Evolutionary conservation across 1,140 invertebrate genomes (phyloP).

Genomic region (Apis laboriosa): DNA sequence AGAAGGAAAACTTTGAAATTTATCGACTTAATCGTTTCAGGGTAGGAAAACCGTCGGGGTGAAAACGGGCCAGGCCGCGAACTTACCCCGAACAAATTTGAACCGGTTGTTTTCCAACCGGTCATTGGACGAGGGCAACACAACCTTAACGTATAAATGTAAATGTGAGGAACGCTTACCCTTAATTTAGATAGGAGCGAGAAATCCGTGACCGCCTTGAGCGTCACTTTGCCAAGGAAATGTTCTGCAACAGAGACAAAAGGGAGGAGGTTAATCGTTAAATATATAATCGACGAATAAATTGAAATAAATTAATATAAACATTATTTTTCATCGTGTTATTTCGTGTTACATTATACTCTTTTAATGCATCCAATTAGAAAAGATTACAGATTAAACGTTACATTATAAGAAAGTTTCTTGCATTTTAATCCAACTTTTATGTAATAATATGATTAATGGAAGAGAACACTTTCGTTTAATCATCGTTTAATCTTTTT

Average conservation of each 20-base stretch:
- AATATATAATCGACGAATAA: neutral
- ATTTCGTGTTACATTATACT: too few relatives aligned
- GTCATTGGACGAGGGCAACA: neutral
- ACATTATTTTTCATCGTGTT: too few relatives aligned
- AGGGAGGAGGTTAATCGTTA: neutral
- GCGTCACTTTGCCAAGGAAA: slow-evolving; percentile 46
- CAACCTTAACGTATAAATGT: neutral
- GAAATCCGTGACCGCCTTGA: slow-evolving; percentile 46
- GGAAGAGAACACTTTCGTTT: neutral
- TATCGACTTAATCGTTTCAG: slow-evolving; percentile 38
- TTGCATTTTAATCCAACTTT: neutral
- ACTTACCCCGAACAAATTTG: slow-evolving; percentile 18
- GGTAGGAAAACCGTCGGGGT: neutral
- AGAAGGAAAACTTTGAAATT: slow-evolving; percentile 20
- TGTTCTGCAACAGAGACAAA: slow-evolving; percentile 28
- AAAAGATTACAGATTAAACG: neutral
- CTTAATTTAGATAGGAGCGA: slow-evolving; percentile 48
- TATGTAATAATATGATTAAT: neutral
- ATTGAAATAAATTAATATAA: neutral
- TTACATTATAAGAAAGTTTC: neutral
- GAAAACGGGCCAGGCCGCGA: neutral
- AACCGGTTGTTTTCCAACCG: slow-evolving; percentile 15
- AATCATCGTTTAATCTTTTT: neutral
- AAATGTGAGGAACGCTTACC: slow-evolving; percentile 26
- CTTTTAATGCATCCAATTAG: too few relatives aligned